Percentiles rank a stretch among this genome's conserved stretches.
Conservation (phyloP, 2,113 vertebrate species). For the Varanus salvator region DNA sequence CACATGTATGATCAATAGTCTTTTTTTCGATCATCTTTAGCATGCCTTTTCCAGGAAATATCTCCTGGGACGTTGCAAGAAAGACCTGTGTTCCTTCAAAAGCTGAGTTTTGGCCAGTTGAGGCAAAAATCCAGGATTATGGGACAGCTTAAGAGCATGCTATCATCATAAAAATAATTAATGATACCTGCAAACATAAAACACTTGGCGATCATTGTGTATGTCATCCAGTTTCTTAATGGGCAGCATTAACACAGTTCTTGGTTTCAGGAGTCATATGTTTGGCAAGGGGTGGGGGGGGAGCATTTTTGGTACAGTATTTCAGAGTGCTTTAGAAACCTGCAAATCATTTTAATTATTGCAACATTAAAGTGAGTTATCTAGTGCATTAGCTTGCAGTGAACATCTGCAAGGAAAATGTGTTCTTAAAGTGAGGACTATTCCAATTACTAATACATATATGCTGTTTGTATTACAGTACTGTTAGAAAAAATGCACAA, state of each 20-base stretch:
- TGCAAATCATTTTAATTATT: neutral
- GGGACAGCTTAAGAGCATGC: constrained; percentile 3
- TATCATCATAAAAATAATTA: constrained; percentile 22
- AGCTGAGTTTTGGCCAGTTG: neutral
- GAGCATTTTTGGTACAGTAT: neutral
- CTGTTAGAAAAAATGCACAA: neutral
- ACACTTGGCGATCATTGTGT: neutral
- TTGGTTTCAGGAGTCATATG: neutral
- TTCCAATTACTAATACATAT: constrained; percentile 9
- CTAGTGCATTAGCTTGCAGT: neutral
- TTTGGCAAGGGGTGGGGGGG: neutral
- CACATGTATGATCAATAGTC: neutral
- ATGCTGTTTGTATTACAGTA: neutral
- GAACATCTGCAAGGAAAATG: neutral
- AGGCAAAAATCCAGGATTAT: neutral
- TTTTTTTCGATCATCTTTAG: neutral
- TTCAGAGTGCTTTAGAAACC: neutral
- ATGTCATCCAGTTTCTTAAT: neutral
- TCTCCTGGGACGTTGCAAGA: neutral
- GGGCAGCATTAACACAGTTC: neutral
- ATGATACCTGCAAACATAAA: constrained; percentile 10
- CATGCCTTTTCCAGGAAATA: neutral
- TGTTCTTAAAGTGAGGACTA: neutral
- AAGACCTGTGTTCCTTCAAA: neutral
- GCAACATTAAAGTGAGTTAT: neutral